Conservation (phyloP, 1,140 invertebrate genomes). For the Limonius californicus region DNA sequence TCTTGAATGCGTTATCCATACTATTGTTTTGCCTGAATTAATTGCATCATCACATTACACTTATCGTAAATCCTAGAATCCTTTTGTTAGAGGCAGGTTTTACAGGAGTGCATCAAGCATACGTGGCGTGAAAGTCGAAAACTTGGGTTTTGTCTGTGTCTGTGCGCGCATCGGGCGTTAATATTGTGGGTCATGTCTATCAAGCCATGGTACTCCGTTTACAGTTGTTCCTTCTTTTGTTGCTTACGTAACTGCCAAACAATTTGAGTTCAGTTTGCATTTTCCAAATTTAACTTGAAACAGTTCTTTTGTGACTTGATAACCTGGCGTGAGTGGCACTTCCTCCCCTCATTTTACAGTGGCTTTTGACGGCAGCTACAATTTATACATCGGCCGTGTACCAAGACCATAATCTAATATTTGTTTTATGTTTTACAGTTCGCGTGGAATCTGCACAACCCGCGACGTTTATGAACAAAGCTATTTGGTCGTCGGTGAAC, state of each 20-base stretch:
- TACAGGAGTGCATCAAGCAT: constrained; percentile 23
- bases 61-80: constrained; percentile 35
- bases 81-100: constrained; percentile 31
- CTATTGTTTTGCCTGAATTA: constrained; percentile 35
- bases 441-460: constrained; percentile 22
- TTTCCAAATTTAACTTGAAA: too few species aligned
- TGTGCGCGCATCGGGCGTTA: constrained; percentile 36
- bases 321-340: constrained; percentile 44
- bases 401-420: constrained; percentile 34
- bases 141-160: constrained; percentile 25
- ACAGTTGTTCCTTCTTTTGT: neutral
- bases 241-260: too few species aligned
- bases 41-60: constrained; percentile 35
- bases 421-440: constrained; percentile 44
- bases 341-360: constrained; percentile 44
- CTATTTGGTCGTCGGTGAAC: constrained; percentile 45
- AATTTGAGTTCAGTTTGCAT: too few species aligned
- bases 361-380: constrained; percentile 44
- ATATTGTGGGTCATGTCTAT: constrained; percentile 45
- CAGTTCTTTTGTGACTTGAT: too few species aligned
- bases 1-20: constrained; percentile 23
- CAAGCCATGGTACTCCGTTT: constrained; percentile 37
- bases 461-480: constrained; percentile 41
- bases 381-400: constrained; percentile 34
- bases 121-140: constrained; percentile 26